phyloP scores from a whole-genome alignment of 2,113 vertebrate species.

The Lamprotornis superbus region DNA sequence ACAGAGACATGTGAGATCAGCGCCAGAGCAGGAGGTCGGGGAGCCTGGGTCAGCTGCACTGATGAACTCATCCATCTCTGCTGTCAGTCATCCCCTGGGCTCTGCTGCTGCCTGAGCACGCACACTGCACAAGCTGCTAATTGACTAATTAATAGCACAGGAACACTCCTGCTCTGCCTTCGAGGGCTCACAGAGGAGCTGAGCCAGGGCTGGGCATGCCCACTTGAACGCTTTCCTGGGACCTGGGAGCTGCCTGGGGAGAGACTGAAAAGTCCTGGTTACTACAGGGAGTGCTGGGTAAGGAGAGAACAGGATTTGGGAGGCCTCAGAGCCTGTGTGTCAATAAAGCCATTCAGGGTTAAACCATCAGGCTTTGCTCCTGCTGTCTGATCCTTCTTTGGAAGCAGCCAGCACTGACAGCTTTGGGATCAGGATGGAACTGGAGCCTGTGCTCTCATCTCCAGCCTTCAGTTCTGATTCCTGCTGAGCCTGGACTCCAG shows the following conservation, averaged over 20 bases:
- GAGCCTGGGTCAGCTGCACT: background rate
- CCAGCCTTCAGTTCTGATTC: background rate
- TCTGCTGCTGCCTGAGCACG: background rate
- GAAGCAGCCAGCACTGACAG: background rate
- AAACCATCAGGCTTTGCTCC: background rate
- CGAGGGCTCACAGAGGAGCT: background rate
- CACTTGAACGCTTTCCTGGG: background rate
- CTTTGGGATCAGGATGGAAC: background rate
- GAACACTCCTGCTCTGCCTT: background rate
- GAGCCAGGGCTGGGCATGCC: background rate
- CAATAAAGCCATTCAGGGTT: background rate
- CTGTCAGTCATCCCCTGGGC: background rate
- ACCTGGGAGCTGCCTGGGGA: background rate
- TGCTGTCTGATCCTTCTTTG: background rate
- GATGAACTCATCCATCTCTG: background rate
- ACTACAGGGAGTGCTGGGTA: background rate
- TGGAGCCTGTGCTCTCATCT: background rate
- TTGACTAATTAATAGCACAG: background rate
- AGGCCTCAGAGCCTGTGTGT: background rate
- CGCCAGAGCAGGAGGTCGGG: background rate
- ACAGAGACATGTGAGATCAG: conserved; percentile 60
- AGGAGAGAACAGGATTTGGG: background rate
- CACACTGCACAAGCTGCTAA: background rate
- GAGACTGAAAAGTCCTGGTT: background rate
- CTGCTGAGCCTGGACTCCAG: background rate